Conservation (phyloP, 2,888 invertebrate species). For the Diarsia mendica region DNA sequence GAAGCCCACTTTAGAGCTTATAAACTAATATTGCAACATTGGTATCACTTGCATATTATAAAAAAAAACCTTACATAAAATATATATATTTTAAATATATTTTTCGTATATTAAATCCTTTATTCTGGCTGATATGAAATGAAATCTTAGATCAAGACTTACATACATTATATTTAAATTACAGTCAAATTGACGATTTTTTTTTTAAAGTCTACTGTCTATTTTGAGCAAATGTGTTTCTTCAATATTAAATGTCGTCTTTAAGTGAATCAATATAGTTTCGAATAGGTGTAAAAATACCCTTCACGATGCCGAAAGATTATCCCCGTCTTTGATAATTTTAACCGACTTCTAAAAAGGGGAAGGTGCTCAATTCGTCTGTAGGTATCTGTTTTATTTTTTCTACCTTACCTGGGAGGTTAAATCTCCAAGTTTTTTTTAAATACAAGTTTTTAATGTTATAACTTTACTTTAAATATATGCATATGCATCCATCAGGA, state of each 20-base stretch:
- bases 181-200: conserved; percentile 24
- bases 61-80: conserved; percentile 71
- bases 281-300: neutral
- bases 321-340: no score
- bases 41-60: conserved; percentile 85
- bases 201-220: conserved; percentile 22
- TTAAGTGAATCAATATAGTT: conserved; percentile 2
- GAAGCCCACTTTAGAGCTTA: conserved; percentile 80
- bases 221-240: conserved; percentile 51
- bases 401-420: no score
- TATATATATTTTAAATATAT: conserved; percentile 58
- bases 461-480: neutral
- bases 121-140: conserved; percentile 33
- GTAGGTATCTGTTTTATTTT: no score
- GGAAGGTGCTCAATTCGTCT: no score
- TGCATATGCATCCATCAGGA: neutral
- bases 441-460: neutral
- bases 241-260: neutral
- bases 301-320: no score
- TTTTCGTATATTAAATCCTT: conserved; percentile 53
- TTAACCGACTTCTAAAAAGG: no score
- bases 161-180: conserved; percentile 8
- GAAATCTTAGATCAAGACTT: conserved; percentile 2
- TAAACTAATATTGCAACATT: conserved; percentile 88
- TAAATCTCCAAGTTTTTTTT: no score